Percentiles rank a stretch among this genome's conserved stretches.
Conservation (phyloP, 1,140 invertebrate genomes). For the Caerostris darwini region DNA sequence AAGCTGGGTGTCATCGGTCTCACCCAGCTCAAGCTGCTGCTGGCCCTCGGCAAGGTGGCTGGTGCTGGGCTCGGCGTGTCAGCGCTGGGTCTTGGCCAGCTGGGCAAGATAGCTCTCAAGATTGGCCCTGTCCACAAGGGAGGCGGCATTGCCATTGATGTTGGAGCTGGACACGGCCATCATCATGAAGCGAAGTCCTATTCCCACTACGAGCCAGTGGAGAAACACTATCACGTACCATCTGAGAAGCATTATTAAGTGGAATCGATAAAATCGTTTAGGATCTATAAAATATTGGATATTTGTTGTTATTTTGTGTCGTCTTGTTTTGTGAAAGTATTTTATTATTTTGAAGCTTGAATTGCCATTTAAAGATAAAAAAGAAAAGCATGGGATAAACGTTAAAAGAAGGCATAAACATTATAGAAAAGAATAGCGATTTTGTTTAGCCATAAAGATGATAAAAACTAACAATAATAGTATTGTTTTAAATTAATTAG, state of each 20-base stretch:
- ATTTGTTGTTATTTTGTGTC: neutral
- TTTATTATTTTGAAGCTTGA: too few relatives aligned
- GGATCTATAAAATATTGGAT: neutral
- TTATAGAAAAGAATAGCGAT: too few relatives aligned
- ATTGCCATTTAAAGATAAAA: too few relatives aligned
- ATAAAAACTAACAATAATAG: too few relatives aligned
- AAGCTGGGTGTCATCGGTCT: conserved; percentile 66
- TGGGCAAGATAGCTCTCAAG: conserved; percentile 64
- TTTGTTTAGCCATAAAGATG: too few relatives aligned
- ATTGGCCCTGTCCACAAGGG: conserved; percentile 4
- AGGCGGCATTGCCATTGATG: conserved; percentile 64
- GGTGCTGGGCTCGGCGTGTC: conserved; percentile 59
- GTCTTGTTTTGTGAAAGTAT: too few relatives aligned
- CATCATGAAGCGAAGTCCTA: conserved; percentile 43
- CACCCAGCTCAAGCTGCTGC: conserved; percentile 57
- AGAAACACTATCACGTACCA: conserved; percentile 48
- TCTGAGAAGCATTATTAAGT: conserved; percentile 44
- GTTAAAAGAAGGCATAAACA: too few relatives aligned
- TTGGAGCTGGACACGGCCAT: neutral
- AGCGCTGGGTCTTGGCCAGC: conserved; percentile 51
- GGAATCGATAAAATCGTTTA: too few relatives aligned
- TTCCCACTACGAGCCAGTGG: conserved; percentile 53
- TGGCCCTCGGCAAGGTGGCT: conserved; percentile 70
- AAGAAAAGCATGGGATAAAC: too few relatives aligned
- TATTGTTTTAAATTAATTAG: too few relatives aligned